These are phyloP conservation scores for Laodelphax striatellus DNA, from an alignment of 1,140 invertebrate species.

Conservation along the genomic window DNA sequence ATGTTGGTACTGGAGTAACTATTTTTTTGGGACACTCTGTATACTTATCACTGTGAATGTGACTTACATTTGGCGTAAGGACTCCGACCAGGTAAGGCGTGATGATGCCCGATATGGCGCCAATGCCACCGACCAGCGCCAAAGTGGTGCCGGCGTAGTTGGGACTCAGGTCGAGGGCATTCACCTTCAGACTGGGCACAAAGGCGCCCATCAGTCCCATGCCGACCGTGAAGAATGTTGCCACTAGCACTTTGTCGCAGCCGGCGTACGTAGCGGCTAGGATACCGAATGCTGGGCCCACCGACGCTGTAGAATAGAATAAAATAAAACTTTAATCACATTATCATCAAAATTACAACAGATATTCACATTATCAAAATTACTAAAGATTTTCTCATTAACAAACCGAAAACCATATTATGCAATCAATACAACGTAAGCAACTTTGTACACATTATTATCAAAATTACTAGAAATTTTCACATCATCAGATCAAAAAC, in stretches of 20 bases:
- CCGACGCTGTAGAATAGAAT: constrained; percentile 42
- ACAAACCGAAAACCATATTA: too few relatives aligned
- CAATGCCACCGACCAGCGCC: constrained; percentile 72
- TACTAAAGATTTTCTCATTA: background rate
- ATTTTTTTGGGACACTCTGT: too few relatives aligned
- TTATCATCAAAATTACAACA: background rate
- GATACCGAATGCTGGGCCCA: constrained; percentile 63
- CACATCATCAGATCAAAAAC: too few relatives aligned
- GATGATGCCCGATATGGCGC: constrained; percentile 66
- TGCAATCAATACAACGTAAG: too few relatives aligned
- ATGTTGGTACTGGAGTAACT: too few relatives aligned
- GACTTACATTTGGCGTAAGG: constrained; percentile 56
- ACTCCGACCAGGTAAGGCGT: constrained; percentile 65
- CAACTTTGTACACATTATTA: too few relatives aligned
- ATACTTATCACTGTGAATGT: background rate
- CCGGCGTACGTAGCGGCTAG: constrained; percentile 69
- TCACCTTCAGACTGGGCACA: constrained; percentile 64
- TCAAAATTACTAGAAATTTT: too few relatives aligned
- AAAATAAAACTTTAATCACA: background rate
- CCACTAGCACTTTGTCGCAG: constrained; percentile 50
- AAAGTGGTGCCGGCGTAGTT: constrained; percentile 72
- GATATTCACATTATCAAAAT: background rate
- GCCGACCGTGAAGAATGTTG: constrained; percentile 51
- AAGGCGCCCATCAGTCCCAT: constrained; percentile 65
- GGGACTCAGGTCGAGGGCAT: constrained; percentile 69